Conservation (phyloP, 2,113 vertebrate genomes). For the Rhynchomys soricoides region DNA sequence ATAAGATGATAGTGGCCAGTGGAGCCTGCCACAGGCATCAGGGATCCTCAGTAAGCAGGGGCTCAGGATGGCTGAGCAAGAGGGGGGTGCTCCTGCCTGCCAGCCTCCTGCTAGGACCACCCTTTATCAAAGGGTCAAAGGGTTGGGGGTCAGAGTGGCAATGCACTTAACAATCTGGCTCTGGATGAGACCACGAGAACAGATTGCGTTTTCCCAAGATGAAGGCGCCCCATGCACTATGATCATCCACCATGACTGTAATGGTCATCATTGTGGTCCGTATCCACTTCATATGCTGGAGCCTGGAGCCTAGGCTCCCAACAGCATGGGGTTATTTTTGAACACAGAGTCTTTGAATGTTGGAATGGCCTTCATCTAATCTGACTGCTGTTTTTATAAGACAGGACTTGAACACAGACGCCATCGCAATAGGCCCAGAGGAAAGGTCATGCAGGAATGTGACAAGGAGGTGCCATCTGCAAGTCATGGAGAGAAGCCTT, state of each 20-base stretch:
- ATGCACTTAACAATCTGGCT: neutral
- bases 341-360: neutral
- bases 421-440: rapidly evolving
- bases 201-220: neutral
- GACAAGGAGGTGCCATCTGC: neutral
- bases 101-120: neutral
- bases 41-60: neutral
- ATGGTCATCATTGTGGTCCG: neutral
- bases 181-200: no score
- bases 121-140: neutral
- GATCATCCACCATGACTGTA: neutral
- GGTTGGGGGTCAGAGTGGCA: neutral
- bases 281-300: neutral
- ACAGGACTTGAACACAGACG: neutral
- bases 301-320: neutral
- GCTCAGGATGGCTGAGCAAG: neutral
- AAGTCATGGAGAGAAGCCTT: neutral
- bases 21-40: neutral
- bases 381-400: neutral
- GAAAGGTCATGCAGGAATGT: neutral
- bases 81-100: neutral
- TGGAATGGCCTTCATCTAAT: neutral
- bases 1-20: neutral
- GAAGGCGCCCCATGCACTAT: neutral
- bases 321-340: neutral